A percentile compares a stretch with the other conserved stretches of the same genome.
These are phyloP conservation scores for Galbula dea DNA, from an alignment of 2,113 vertebrate genomes.

Conservation along the genomic window DNA sequence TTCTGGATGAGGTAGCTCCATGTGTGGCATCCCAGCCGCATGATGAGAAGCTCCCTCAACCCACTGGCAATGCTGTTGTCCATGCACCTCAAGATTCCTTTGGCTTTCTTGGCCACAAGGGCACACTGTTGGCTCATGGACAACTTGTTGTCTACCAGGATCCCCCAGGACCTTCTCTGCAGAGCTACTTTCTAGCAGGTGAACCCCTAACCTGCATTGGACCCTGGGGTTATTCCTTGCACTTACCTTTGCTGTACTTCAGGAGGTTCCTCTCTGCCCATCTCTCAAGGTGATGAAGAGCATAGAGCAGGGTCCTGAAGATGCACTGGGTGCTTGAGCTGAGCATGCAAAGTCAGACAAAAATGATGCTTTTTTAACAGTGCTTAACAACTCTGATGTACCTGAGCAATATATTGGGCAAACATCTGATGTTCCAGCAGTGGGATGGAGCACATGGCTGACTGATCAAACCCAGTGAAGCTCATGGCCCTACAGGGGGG, in stretches of 20 bases:
- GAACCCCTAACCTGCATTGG: no score
- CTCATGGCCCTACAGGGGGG: neutral
- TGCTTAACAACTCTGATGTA: neutral
- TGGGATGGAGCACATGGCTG: neutral
- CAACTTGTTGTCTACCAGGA: no score
- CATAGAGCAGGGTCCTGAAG: neutral
- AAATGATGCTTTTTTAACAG: neutral
- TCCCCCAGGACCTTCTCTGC: no score
- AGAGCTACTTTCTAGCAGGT: no score
- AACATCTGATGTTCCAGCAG: neutral
- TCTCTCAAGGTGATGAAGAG: neutral
- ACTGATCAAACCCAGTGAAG: neutral
- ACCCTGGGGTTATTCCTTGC: no score
- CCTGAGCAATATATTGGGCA: neutral
- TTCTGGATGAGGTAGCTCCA: neutral
- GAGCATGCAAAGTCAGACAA: neutral
- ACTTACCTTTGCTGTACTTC: no score
- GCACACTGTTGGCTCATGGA: no score
- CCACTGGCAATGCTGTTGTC: no score
- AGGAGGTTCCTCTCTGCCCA: no score
- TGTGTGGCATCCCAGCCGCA: neutral
- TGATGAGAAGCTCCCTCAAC: neutral
- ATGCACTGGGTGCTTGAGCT: neutral
- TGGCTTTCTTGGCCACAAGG: no score
- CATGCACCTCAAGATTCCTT: no score